These are phyloP conservation scores for Julus scandinavius DNA, from an alignment of 2,888 invertebrate species.

Conservation along the genomic window DNA sequence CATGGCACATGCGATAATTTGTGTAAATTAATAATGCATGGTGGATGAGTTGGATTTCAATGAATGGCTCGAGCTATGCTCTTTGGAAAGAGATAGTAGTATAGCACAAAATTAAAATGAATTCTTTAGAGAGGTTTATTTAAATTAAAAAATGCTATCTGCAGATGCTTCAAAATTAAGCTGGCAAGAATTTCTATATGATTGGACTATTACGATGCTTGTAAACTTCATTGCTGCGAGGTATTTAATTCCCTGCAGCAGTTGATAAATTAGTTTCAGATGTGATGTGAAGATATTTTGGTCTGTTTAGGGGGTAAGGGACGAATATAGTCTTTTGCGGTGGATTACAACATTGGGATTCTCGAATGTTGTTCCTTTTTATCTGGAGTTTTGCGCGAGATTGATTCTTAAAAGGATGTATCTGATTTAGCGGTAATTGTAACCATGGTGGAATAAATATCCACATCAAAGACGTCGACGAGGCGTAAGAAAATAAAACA, in stretches of 20 bases:
- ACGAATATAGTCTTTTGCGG: conserved; percentile 7
- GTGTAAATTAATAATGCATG: conserved; percentile 12
- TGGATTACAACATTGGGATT: conserved; percentile 2
- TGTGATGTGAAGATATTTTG: background rate
- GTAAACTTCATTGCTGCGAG: background rate
- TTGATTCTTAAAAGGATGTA: background rate
- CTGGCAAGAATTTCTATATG: background rate
- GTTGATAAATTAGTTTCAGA: background rate
- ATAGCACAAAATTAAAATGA: background rate
- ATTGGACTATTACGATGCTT: background rate
- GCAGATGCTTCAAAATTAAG: background rate
- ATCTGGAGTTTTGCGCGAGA: background rate
- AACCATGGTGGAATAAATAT: background rate
- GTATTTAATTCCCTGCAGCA: conserved; percentile 34
- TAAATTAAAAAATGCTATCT: conserved; percentile 40
- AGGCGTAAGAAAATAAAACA: background rate
- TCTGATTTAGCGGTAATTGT: background rate
- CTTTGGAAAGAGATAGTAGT: background rate
- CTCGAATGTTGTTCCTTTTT: background rate
- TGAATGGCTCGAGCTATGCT: background rate
- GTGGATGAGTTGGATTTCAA: background rate
- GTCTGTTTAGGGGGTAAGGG: background rate
- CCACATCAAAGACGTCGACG: background rate
- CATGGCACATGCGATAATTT: background rate
- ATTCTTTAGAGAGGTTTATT: conserved; percentile 25